A percentile compares a stretch with the other conserved stretches of the same genome.
phyloP scores from a whole-genome alignment of 2,113 vertebrate genomes.

The Thalassarche chlororhynchos region DNA sequence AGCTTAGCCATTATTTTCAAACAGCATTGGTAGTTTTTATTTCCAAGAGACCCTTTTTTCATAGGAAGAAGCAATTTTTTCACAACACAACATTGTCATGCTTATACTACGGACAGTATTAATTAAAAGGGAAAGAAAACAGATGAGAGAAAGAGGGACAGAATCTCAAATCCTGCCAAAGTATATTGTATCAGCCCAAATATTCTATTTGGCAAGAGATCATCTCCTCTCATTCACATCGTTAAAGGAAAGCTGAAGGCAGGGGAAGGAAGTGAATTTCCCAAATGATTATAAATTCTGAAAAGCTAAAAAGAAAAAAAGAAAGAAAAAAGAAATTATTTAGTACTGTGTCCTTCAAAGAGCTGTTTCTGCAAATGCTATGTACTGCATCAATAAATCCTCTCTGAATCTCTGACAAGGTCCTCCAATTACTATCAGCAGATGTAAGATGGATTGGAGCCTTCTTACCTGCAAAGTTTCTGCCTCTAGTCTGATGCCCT shows the following conservation, averaged over 20 bases:
- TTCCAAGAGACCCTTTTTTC: not conserved
- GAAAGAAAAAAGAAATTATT: slow-evolving; percentile 24
- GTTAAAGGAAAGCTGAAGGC: not conserved
- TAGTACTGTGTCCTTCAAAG: slow-evolving; percentile 67
- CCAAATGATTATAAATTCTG: slow-evolving; percentile 44
- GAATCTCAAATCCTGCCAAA: not conserved
- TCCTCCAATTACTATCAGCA: slow-evolving; percentile 65
- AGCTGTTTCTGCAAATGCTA: slow-evolving; percentile 73
- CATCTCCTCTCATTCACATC: not conserved
- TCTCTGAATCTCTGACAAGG: slow-evolving; percentile 53
- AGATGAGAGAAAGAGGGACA: not conserved
- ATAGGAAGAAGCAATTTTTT: not conserved
- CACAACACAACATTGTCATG: not conserved
- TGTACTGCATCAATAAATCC: slow-evolving; percentile 64
- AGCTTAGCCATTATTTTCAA: not conserved
- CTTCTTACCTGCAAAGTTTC: slow-evolving; percentile 36
- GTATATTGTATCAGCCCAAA: not conserved
- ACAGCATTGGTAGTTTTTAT: not conserved
- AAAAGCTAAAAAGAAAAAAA: slow-evolving; percentile 11
- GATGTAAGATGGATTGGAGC: slow-evolving; percentile 69
- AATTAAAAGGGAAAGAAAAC: not conserved
- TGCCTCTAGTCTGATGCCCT: not conserved
- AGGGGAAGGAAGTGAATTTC: not conserved
- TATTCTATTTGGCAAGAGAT: not conserved
- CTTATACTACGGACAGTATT: not conserved